Percentiles rank a stretch among this genome's conserved stretches.
Evolutionary conservation across 2,113 vertebrate genomes (phyloP).

Genomic region (Chrysemys picta): DNA sequence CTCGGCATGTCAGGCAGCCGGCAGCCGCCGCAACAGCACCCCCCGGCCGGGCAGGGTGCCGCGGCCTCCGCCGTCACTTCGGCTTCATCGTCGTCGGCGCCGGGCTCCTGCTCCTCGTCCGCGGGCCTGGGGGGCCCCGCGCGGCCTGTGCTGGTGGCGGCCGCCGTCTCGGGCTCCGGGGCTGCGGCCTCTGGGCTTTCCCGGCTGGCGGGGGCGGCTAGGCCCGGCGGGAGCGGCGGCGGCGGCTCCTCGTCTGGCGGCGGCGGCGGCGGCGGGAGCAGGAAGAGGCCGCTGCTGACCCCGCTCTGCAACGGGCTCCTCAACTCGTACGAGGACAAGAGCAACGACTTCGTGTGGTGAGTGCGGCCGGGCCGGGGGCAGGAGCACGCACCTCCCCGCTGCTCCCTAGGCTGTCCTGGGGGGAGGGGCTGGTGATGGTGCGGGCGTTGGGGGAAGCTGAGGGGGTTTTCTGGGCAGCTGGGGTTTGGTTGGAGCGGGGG

Average conservation of each 20-base stretch:
- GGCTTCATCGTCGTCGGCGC: slow-evolving; percentile 64
- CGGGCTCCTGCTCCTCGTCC: slow-evolving; percentile 72
- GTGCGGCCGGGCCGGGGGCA: slow-evolving; percentile 17
- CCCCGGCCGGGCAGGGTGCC: slow-evolving; percentile 43
- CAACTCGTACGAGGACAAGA: slow-evolving; percentile 98
- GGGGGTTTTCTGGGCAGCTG: not conserved
- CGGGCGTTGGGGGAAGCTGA: too few relatives aligned
- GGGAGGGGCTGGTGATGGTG: not conserved
- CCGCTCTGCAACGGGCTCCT: slow-evolving; percentile 95
- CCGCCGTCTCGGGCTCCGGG: slow-evolving; percentile 61
- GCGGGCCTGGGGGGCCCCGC: slow-evolving; percentile 58
- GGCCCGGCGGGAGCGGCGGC: slow-evolving; percentile 51
- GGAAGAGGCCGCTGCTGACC: slow-evolving; percentile 89
- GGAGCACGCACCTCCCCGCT: too few relatives aligned
- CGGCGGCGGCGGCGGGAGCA: slow-evolving; percentile 77
- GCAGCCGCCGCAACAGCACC: slow-evolving; percentile 68
- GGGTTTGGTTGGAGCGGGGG: not conserved
- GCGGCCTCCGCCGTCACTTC: slow-evolving; percentile 63
- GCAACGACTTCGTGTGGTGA: slow-evolving; percentile 99
- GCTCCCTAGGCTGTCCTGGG: too few relatives aligned
- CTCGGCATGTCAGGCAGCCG: slow-evolving; percentile 79
- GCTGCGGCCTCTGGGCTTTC: slow-evolving; percentile 47
- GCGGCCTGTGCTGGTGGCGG: slow-evolving; percentile 58
- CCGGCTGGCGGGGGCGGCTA: slow-evolving; percentile 59
- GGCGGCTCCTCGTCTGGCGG: slow-evolving; percentile 70